A percentile compares a stretch with the other conserved stretches of the same genome.
Evolutionary conservation across 2,888 invertebrate species (phyloP).

Genomic region (Drosophila buzzatii): DNA sequence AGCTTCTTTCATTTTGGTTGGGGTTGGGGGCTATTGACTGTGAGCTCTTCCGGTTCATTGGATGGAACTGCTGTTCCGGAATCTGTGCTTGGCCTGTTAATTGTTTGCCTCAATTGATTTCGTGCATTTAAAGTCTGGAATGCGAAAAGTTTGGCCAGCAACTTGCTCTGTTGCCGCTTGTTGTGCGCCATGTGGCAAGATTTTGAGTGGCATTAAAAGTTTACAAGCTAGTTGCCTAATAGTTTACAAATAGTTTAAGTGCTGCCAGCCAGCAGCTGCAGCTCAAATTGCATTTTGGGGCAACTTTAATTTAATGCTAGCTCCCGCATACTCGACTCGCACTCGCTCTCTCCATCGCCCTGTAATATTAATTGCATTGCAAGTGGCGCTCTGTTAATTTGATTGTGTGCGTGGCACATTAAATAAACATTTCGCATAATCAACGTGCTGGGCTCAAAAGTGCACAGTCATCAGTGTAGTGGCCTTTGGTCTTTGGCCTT

Average conservation of each 20-base stretch:
- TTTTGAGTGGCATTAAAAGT: slow-evolving; percentile 53
- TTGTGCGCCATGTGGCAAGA: slow-evolving; percentile 42
- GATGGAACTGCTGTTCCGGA: slow-evolving; percentile 56
- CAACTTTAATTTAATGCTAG: slow-evolving; percentile 22
- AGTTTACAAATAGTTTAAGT: slow-evolving; percentile 56
- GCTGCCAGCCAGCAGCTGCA: slow-evolving; percentile 15
- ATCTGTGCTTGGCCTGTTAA: slow-evolving; percentile 72
- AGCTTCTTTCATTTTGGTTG: slow-evolving; percentile 7
- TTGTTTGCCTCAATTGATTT: slow-evolving; percentile 74
- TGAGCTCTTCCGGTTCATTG: slow-evolving; percentile 59
- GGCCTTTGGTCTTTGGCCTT: slow-evolving; percentile 23
- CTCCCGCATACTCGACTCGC: slow-evolving; percentile 1
- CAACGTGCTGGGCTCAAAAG: slow-evolving; percentile 32
- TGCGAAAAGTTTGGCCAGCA: slow-evolving; percentile 46
- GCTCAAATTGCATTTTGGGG: slow-evolving; percentile 27
- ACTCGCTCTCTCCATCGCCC: slow-evolving; percentile 4
- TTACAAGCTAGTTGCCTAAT: slow-evolving; percentile 52
- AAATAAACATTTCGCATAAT: slow-evolving; percentile 37
- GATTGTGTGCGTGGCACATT: slow-evolving; percentile 39
- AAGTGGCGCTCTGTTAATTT: slow-evolving; percentile 15
- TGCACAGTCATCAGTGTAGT: slow-evolving; percentile 51
- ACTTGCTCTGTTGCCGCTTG: slow-evolving; percentile 39
- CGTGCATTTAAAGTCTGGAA: slow-evolving; percentile 58
- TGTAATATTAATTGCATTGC: slow-evolving; percentile 17
- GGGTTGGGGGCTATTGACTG: not conserved